Conservation (phyloP, 1,140 invertebrate genomes). For the Luehdorfia chinensis region DNA sequence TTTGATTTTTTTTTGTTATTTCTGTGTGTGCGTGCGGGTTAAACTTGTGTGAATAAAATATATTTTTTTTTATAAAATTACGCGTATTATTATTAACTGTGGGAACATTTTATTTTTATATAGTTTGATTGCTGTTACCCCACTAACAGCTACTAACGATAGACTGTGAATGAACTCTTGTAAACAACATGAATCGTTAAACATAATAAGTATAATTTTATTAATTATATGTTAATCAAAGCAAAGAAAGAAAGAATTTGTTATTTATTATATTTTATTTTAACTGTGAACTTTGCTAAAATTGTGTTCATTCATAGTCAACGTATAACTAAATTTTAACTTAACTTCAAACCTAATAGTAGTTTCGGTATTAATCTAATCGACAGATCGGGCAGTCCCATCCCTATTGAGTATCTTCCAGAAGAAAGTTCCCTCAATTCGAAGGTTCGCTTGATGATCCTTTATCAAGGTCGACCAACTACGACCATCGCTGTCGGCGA, state of each 20-base stretch:
- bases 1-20: too few species aligned
- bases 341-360: constrained; percentile 60
- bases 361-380: constrained; percentile 64
- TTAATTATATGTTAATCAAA: neutral
- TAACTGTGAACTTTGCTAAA: neutral
- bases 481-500: constrained; percentile 97
- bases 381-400: constrained; percentile 90
- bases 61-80: too few species aligned
- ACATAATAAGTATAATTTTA: neutral
- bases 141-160: constrained; percentile 75
- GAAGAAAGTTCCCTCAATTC: constrained; percentile 94
- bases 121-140: constrained; percentile 66
- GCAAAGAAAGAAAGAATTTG: neutral
- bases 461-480: constrained; percentile 93
- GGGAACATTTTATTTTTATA: too few species aligned
- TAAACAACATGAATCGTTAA: neutral
- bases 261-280: neutral
- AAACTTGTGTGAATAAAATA: too few species aligned
- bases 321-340: constrained; percentile 17
- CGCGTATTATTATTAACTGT: too few species aligned
- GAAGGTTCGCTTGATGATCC: constrained; percentile 88
- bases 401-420: constrained; percentile 93
- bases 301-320: constrained; percentile 62
- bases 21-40: too few species aligned
- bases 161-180: constrained; percentile 65